Evolutionary conservation across 2,888 invertebrate species (phyloP).

Genomic region (Drosophila percnosoma): DNA sequence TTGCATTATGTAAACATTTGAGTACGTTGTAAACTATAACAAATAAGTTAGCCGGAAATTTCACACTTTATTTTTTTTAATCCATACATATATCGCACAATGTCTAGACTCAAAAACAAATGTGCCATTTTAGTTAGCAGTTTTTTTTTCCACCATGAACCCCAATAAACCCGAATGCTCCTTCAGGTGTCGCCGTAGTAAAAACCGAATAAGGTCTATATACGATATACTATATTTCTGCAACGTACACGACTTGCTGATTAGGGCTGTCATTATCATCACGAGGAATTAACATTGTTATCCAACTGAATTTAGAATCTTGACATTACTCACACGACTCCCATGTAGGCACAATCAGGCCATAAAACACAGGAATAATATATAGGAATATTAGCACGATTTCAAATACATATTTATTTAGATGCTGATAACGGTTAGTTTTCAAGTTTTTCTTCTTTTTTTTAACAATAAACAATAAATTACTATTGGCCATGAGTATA

Average conservation of each 20-base stretch:
- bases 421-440: slow-evolving; percentile 9
- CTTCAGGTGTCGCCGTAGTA: neutral
- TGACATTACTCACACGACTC: slow-evolving; percentile 61
- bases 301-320: slow-evolving; percentile 72
- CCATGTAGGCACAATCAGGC: slow-evolving; percentile 5
- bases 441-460: neutral
- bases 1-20: neutral
- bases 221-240: neutral
- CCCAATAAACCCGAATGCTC: neutral
- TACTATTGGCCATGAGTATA: slow-evolving; percentile 4
- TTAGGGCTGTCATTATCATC: slow-evolving; percentile 71
- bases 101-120: slow-evolving; percentile 2
- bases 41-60: neutral
- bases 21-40: neutral
- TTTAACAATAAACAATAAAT: slow-evolving; percentile 1
- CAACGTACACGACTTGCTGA: slow-evolving; percentile 39
- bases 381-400: neutral
- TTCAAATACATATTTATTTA: neutral
- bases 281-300: slow-evolving; percentile 73
- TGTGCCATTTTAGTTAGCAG: slow-evolving; percentile 1
- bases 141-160: neutral
- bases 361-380: neutral
- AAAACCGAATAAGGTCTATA: slow-evolving; percentile 3
- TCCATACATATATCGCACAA: neutral
- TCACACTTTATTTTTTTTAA: neutral